A percentile compares a stretch with the other conserved stretches of the same genome.
These are phyloP conservation scores for Chaetophractus vellerosus DNA, from an alignment of 2,797 vertebrate genomes.

Conservation along the genomic window DNA sequence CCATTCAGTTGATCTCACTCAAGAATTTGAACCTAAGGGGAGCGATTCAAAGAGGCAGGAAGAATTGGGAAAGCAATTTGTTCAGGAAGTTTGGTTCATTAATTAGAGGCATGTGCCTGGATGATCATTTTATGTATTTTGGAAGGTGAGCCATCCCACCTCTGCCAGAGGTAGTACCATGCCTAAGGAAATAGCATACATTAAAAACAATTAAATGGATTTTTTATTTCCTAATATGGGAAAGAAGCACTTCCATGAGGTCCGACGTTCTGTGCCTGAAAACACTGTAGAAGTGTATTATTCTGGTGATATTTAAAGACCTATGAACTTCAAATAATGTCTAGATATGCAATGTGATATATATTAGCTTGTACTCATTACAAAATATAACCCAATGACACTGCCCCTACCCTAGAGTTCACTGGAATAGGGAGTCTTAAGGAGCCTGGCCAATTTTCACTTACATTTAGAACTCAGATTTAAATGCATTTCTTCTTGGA, in stretches of 20 bases:
- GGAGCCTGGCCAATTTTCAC: not conserved
- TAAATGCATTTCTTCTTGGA: not conserved
- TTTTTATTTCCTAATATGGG: not conserved
- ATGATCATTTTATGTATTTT: not conserved
- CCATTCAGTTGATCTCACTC: not conserved
- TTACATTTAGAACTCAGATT: slow-evolving; percentile 1
- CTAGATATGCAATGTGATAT: not conserved
- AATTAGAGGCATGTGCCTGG: not conserved
- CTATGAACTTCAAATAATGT: not conserved
- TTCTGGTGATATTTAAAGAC: not conserved
- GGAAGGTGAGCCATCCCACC: not conserved
- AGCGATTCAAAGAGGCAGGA: not conserved
- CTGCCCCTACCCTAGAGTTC: not conserved
- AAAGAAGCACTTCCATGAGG: not conserved
- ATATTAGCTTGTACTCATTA: not conserved
- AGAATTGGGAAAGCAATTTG: not conserved
- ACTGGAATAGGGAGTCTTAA: not conserved
- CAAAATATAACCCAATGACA: not conserved
- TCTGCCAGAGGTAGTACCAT: not conserved
- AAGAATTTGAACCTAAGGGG: not conserved
- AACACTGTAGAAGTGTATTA: not conserved
- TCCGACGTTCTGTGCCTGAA: not conserved
- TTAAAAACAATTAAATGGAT: not conserved
- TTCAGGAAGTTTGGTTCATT: not conserved
- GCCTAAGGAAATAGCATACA: not conserved